Evolutionary conservation across 2,797 vertebrate genomes (phyloP), one percentile per base, ranked within the genome.

Genomic region (Hydrocynus forskahlii): DNA sequence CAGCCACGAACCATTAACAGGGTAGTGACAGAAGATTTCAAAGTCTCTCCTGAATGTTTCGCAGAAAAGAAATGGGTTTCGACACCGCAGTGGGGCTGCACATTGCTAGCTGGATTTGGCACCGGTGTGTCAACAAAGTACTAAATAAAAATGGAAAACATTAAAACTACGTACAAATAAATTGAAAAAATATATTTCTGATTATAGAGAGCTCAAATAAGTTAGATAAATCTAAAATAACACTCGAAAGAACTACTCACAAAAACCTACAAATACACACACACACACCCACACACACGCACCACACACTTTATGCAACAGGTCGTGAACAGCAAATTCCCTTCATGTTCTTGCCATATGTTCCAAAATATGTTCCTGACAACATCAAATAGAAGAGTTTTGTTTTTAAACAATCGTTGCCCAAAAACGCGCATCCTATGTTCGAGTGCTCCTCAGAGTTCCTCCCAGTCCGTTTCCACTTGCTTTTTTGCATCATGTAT

Each of bases 401-500:
- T 38, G 17, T 64, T 19, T 19, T 40, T 29, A 62, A 9, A 29
- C 62, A 21, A 57, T 19, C 35, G 19, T 71, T 72, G 52, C 43
- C 48, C 8, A 35, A 29, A 55, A 50, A 48, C 43, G 48, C 48
- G 17, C 57, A 16, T 57, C 23, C 7, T 55, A 35, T 19, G 19
- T 60, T 21, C 71, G 23, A 72, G 60, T 68, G 80, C 48, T 85
- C 83, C 43, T 21, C 64, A 72, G 21, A 60, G 17, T 64, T 69
- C 83, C n/a, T 38, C 68, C 69, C 62, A 52, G 60, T 23, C 17
- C 7, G 76, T 57, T 71, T 52, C 12, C 50, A 52, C 59, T 64
- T 14, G 29, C 63, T 86, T 91, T 93, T 92, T 92, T 91, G 90
- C 89, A 88, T 76, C 75, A 89, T 87, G 86, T 95, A 95, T 95